Evolutionary conservation across 2,797 vertebrate species (phyloP).

Genomic region (Manis pentadactyla): DNA sequence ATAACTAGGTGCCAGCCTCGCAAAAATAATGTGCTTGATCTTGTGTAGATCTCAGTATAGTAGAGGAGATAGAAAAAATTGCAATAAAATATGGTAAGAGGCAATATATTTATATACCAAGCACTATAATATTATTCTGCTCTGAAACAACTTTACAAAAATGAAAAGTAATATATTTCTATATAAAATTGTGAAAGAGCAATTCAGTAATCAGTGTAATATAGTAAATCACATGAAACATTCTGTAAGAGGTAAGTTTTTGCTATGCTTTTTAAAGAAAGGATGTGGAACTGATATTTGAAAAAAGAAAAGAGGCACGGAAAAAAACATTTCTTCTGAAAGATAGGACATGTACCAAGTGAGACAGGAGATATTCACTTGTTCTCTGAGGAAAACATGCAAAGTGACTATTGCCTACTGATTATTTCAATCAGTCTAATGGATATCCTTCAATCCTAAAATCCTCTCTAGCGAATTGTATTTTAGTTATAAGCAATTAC

Average conservation of each 20-base stretch:
- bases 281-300: background rate
- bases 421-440: background rate
- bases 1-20: slow-evolving; percentile 1
- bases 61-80: slow-evolving; percentile 54
- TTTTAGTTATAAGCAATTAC: background rate
- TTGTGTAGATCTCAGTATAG: background rate
- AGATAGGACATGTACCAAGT: background rate
- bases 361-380: background rate
- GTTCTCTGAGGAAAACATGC: background rate
- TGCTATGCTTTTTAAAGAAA: background rate
- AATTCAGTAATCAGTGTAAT: slow-evolving; percentile 32
- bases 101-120: slow-evolving; percentile 24
- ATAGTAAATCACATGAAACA: slow-evolving; percentile 1
- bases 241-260: background rate
- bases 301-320: background rate
- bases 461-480: background rate
- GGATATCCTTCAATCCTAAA: background rate
- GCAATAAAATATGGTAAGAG: background rate
- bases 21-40: slow-evolving; percentile 53
- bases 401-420: background rate
- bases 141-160: slow-evolving; percentile 48
- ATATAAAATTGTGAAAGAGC: slow-evolving; percentile 9
- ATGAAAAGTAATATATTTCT: slow-evolving; percentile 12
- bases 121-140: background rate
- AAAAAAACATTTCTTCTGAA: background rate